Conservation (phyloP, 92 coral and sea anemone species). For the Muricea muricata region DNA sequence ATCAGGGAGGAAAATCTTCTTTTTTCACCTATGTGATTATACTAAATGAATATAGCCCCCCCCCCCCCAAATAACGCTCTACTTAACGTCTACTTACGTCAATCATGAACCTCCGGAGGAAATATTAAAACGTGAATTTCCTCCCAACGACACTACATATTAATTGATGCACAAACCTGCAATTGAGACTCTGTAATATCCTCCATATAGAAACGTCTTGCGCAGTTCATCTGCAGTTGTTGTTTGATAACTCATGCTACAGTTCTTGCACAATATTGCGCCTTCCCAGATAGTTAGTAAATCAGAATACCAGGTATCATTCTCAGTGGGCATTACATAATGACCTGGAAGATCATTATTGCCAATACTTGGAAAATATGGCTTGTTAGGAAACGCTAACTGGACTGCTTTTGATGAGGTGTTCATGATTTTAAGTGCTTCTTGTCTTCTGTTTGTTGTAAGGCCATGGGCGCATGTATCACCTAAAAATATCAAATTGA, state of each 20-base stretch:
- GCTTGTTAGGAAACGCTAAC: slow-evolving; percentile 71
- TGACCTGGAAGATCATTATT: slow-evolving; percentile 97
- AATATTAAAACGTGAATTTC: no score
- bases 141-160: neutral
- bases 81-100: no score
- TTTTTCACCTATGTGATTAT: no score
- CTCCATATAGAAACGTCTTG: slow-evolving; percentile 49
- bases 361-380: slow-evolving; percentile 86
- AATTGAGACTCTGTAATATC: slow-evolving; percentile 68
- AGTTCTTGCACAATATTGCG: slow-evolving; percentile 70
- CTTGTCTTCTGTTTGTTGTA: slow-evolving; percentile 54
- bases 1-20: no score
- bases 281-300: slow-evolving; percentile 75
- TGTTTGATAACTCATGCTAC: neutral
- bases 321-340: slow-evolving; percentile 72
- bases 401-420: slow-evolving; percentile 51
- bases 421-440: slow-evolving; percentile 69
- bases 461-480: slow-evolving; percentile 79
- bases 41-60: no score
- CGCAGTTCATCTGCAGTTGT: slow-evolving; percentile 36
- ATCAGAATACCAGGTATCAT: slow-evolving; percentile 74
- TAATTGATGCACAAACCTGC: slow-evolving; percentile 53
- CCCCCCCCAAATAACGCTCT: no score
- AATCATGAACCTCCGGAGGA: no score
- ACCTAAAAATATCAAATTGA: slow-evolving; percentile 54